A percentile compares a stretch with the other conserved stretches of the same genome.
Evolutionary conservation across 2,888 invertebrate genomes (phyloP).

Genomic region (Xanthia icteritia): DNA sequence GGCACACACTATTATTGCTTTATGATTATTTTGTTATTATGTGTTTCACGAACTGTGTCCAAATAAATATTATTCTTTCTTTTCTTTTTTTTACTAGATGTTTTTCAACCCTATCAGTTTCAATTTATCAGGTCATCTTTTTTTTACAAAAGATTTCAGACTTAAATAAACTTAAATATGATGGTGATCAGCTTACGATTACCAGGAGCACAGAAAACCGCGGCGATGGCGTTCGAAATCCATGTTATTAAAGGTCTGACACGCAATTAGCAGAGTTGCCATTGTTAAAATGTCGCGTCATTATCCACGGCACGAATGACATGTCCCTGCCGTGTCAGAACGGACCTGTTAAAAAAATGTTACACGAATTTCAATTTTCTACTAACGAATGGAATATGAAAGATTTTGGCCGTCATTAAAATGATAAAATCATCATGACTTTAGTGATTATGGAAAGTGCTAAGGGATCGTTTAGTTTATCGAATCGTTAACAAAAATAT

Average conservation of each 20-base stretch:
- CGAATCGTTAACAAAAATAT: neutral
- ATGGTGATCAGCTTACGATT: constrained; percentile 5
- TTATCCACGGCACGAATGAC: constrained; percentile 69
- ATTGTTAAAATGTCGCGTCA: constrained; percentile 69
- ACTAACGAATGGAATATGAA: constrained; percentile 33
- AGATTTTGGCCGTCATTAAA: constrained; percentile 27
- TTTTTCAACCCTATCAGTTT: neutral
- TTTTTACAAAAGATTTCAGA: neutral
- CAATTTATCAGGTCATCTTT: neutral
- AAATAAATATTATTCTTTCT: too few species aligned
- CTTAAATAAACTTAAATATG: neutral
- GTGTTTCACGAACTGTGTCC: too few species aligned
- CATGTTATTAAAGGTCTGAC: constrained; percentile 63
- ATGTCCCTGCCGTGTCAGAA: constrained; percentile 60
- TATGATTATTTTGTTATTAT: too few species aligned
- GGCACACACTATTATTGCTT: too few species aligned
- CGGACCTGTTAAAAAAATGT: constrained; percentile 56
- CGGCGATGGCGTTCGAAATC: constrained; percentile 47
- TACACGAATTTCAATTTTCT: constrained; percentile 29
- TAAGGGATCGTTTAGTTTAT: neutral
- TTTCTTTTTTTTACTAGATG: too few species aligned
- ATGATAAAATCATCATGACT: constrained; percentile 13
- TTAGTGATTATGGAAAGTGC: neutral
- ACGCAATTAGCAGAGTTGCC: constrained; percentile 71
- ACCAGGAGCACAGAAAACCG: constrained; percentile 36